Base-by-base conservation (phyloP, 2,797 vertebrate species). In the Brotula barbata region DNA sequence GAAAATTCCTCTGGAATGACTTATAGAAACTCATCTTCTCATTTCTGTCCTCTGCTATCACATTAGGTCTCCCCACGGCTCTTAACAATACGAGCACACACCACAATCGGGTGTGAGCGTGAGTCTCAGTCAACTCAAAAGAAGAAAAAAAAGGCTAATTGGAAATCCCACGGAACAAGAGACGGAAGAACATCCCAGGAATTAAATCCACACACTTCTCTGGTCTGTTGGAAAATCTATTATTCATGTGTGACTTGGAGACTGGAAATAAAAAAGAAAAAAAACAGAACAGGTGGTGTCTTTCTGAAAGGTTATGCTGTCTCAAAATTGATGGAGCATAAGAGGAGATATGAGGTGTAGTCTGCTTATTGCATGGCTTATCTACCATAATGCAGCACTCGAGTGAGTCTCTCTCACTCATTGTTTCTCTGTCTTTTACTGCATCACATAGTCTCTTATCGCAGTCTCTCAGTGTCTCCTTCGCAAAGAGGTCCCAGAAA, bases 361-460 rank as follows among this genome's bases (percentile, higher is more conserved):
- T 22, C 12, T 34, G 44, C 57, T 60, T 71, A 76, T 75, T 70
- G 57, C 36, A 3, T 4, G 1, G 48, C 69, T 83, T 73, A 81
- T 87, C 82, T 82, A 15, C 41, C 50, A 37, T 13, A 28, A 44
- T 2, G 25, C 66, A 73, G 60, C 61, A 72, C 67, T 83, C 73
- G 49, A 64, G 49, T 53, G 23, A 40, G 49, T 20, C 68, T 25
- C 11, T 57, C 2, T 41, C n/a, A 60, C 25, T 56, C 57, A 36
- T 25, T 40, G n/a, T 40, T 31, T 71, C 41, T 50, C 33, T 50
- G 16, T 48, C 22, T 23, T 43, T 31, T 11, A 41, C 50, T 50
- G 39, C 56, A 25, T 57, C 41, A 42, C 14, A 4, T 45, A 7
- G 68, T 40, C 47, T 42, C 62, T 74, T 70, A 65, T 73, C 68